Evolutionary conservation across 2,888 invertebrate species (phyloP), one percentile per base, ranked within the genome.

Genomic region (Heliconius sara): DNA sequence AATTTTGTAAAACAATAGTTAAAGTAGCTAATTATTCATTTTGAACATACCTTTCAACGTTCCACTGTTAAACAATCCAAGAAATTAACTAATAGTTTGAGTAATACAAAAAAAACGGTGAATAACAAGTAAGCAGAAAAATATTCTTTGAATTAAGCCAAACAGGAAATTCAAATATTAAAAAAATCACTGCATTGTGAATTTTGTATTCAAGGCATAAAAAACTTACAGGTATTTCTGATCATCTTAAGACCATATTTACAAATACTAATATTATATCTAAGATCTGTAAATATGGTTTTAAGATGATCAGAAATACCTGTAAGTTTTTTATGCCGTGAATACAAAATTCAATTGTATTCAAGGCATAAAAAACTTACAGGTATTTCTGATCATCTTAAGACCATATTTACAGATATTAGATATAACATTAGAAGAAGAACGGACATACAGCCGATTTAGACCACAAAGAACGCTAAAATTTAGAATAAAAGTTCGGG

Each of bases 21-120:
- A 9, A 67, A 68, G 39, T 68, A 68, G 43, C 13, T 68, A 68
- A 43, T 6, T 68, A 68, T 39, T 68, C 39, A 43, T 68, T 68
- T 43, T 43, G 22, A 39, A 68, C n/a, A 39, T n/a, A n/a, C 27
- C 66, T 66, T 39, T n/a, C 52, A 52, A 52, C 22, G 68, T n/a
- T 68, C 39, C 39, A n/a, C 25, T 68, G 13, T 68, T 68, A 13
- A 43, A 25, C n/a, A 43, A 43, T 68, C 68, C 25, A 43, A 39
- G 68, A 68, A 68, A 52, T 19, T 22, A 52, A 52, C 22, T 43
- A n/a, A 43, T n/a, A 39, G 22, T 34, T 34, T 22, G n/a, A 4
- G 68, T 22, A 39, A 22, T 34, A 67, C 22, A 39, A 68, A 68
- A 68, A 68, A 68, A 60, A 22, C n/a, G 1, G 13, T 68, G 68